Evolutionary conservation across 2,888 invertebrate species (phyloP).

Genomic region (Steromphala cineraria): DNA sequence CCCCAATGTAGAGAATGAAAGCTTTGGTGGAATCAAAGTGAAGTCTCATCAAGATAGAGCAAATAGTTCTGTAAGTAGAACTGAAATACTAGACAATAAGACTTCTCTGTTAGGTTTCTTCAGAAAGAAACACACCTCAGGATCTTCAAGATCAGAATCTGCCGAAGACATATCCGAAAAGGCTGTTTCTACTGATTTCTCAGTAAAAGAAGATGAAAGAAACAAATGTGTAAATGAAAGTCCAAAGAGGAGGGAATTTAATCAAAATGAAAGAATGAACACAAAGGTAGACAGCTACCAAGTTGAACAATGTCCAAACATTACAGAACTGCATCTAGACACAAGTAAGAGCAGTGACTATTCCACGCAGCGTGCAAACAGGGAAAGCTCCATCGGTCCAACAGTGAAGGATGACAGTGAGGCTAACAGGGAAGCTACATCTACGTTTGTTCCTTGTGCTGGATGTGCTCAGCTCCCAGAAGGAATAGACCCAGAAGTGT

Average conservation of each 20-base stretch:
- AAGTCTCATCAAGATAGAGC: not conserved
- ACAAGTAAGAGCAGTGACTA: too few relatives aligned
- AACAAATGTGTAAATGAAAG: not conserved
- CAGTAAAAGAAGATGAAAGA: not conserved
- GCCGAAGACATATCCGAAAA: not conserved
- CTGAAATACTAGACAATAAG: not conserved
- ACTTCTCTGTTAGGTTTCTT: too few relatives aligned
- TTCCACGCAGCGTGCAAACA: too few relatives aligned
- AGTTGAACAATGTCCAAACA: too few relatives aligned
- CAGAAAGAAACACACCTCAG: too few relatives aligned
- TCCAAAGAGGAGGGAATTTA: not conserved
- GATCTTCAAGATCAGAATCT: too few relatives aligned
- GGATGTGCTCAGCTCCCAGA: constrained; percentile 29
- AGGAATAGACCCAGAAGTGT: constrained; percentile 53
- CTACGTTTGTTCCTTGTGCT: not conserved
- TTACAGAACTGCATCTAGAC: too few relatives aligned
- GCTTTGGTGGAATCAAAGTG: too few relatives aligned
- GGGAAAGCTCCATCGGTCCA: too few relatives aligned
- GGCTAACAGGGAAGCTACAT: not conserved
- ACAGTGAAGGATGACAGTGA: too few relatives aligned
- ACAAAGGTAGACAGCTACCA: not conserved
- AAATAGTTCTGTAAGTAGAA: not conserved
- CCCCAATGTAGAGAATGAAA: too few relatives aligned
- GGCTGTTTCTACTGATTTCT: not conserved
- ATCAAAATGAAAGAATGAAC: not conserved